Percentiles rank a stretch among this genome's conserved stretches.
These are phyloP conservation scores for Eumerus sabulonum DNA, from an alignment of 2,888 invertebrate genomes.

Conservation along the genomic window DNA sequence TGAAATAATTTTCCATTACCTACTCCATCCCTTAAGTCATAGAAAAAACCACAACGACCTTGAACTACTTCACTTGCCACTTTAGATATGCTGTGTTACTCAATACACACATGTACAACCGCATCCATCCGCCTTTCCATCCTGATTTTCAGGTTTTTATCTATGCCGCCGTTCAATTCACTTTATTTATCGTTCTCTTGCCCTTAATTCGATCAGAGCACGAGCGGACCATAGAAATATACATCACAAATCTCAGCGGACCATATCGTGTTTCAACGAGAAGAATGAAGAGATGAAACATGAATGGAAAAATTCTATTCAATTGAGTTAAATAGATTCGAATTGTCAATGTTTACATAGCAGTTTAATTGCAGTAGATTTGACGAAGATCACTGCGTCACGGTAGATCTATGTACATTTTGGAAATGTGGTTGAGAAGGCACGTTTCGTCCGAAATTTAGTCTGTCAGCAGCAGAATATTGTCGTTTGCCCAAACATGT, in stretches of 20 bases:
- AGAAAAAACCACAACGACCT: conserved; percentile 19
- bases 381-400: conserved; percentile 15
- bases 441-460: no score
- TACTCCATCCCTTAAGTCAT: no score
- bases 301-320: conserved; percentile 44
- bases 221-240: conserved; percentile 36
- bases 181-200: conserved; percentile 33
- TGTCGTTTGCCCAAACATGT: no score
- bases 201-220: conserved; percentile 56
- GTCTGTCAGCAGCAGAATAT: no score
- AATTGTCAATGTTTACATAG: conserved; percentile 31
- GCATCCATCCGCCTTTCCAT: neutral
- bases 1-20: no score
- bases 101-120: conserved; percentile 25
- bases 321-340: conserved; percentile 59
- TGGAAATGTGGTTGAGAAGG: no score
- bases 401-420: conserved; percentile 1
- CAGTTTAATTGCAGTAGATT: conserved; percentile 42
- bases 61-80: conserved; percentile 47
- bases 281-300: conserved; percentile 33
- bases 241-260: neutral
- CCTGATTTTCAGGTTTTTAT: conserved; percentile 37
- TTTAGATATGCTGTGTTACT: conserved; percentile 34
- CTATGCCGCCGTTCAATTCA: conserved; percentile 50
- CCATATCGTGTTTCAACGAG: conserved; percentile 44